A percentile compares a stretch with the other conserved stretches of the same genome.
Conservation (phyloP, 2,797 vertebrate genomes). For the Sciurus carolinensis region DNA sequence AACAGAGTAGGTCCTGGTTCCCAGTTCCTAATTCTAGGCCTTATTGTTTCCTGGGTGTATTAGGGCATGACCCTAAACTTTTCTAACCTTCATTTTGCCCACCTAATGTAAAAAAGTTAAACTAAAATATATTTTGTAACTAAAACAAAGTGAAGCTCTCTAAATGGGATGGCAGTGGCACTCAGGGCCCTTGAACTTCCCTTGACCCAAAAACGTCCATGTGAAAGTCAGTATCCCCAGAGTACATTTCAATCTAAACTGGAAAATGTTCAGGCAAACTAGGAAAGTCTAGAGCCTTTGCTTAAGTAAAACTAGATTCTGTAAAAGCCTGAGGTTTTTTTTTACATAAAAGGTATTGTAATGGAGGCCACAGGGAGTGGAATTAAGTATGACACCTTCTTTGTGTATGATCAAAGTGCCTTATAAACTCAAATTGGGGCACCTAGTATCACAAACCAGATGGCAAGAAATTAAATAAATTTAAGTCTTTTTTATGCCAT, state of each 20-base stretch:
- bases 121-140: constrained; percentile 59
- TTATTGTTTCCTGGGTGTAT: constrained; percentile 8
- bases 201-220: constrained; percentile 28
- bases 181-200: background rate
- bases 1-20: background rate
- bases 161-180: background rate
- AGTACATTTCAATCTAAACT: constrained; percentile 6
- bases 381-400: constrained; percentile 61
- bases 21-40: constrained; percentile 59
- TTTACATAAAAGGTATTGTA: background rate
- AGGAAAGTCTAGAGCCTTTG: constrained; percentile 7
- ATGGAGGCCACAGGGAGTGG: background rate
- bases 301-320: constrained; percentile 45
- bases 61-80: background rate
- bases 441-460: constrained; percentile 66
- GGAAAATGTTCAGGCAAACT: constrained; percentile 10
- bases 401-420: constrained; percentile 65
- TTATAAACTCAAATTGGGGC: constrained; percentile 57
- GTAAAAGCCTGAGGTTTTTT: background rate
- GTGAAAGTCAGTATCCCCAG: constrained; percentile 30
- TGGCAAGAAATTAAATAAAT: constrained; percentile 69
- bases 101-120: constrained; percentile 42
- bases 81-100: constrained; percentile 54
- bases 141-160: constrained; percentile 57
- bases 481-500: constrained; percentile 56